Base-by-base conservation (phyloP, 2,113 vertebrate genomes). In the Macrotus californicus region DNA sequence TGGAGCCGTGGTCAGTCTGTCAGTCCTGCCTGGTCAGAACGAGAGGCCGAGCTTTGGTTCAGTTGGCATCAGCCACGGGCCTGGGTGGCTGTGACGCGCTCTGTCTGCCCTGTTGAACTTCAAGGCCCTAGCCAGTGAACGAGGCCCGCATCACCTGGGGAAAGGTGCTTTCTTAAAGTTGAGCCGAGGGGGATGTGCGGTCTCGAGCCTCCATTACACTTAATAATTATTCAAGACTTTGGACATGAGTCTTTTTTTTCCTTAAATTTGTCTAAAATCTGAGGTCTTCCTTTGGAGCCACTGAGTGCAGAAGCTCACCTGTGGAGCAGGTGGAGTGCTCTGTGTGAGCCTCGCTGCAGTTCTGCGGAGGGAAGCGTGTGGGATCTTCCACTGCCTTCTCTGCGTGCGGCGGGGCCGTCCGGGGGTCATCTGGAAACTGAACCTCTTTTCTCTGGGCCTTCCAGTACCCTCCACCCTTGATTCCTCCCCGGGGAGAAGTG, bases 401-500 rank as follows among this genome's bases (percentile, higher is more conserved):
- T 8, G 1, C 16, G 16, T 14, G 22, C 88, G 4, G 0, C 1
- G 15, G 7, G n/a, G n/a, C n/a, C n/a, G 89, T 36, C 15, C 2
- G 0, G 50, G 69, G 50, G 0, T 3, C 0, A 15, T 2, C 56
- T 54, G 34, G 2, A 84, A 64, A 91, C 56, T 18, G 5, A 31
- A 26, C 54, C n/a, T 6, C 10, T 50, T 22, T 77, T 41, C 61
- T 95, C 89, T 95, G 85, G 4, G 24, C 93, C 97, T 96, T 93
- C 48, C 79, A 99, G 99, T 99, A 99, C 97, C 98, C 99, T 14
- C 99, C 99, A 7, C 99, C 99, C 3, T 66, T 99, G 94, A 99
- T 99, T 90, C 99, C 99, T 76, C 99, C 99, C 43, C 98, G 99
- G 76, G 99, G 99, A 93, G 99, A 99, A 94, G 99, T 99, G 94